These are phyloP conservation scores for Puma concolor DNA, from an alignment of 2,113 vertebrate genomes.

Conservation along the genomic window DNA sequence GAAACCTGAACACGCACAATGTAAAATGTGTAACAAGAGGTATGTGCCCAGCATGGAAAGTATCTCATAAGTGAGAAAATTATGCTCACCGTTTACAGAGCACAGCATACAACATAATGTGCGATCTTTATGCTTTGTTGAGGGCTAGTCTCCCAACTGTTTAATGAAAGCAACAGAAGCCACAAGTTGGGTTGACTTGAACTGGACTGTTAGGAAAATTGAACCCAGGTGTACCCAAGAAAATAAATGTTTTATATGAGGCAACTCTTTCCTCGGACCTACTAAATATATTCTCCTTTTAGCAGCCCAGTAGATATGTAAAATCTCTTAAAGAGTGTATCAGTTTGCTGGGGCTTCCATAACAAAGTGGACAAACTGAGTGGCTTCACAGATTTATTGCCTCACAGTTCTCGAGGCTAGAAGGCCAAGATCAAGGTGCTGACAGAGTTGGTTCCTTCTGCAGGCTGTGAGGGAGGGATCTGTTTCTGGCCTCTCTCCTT, in stretches of 20 bases:
- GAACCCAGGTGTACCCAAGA: conserved; percentile 56
- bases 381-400: neutral
- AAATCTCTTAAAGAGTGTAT: neutral
- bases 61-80: conserved; percentile 79
- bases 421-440: neutral
- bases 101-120: conserved; percentile 51
- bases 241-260: conserved; percentile 46
- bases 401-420: neutral
- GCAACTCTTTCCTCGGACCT: conserved; percentile 2
- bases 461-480: neutral
- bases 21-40: conserved; percentile 70
- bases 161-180: conserved; percentile 67
- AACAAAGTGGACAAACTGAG: neutral
- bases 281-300: neutral
- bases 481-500: neutral
- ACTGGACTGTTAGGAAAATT: conserved; percentile 51
- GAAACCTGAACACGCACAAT: conserved; percentile 72
- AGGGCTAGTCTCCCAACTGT: conserved; percentile 60
- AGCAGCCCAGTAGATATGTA: neutral
- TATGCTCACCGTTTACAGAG: conserved; percentile 61
- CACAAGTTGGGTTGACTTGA: neutral
- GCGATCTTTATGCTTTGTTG: neutral
- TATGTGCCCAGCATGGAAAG: conserved; percentile 78
- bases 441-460: neutral
- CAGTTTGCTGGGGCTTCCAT: neutral